These are phyloP conservation scores for Ptychobarbus kaznakovi DNA, from an alignment of 2,797 vertebrate genomes.

Conservation along the genomic window DNA sequence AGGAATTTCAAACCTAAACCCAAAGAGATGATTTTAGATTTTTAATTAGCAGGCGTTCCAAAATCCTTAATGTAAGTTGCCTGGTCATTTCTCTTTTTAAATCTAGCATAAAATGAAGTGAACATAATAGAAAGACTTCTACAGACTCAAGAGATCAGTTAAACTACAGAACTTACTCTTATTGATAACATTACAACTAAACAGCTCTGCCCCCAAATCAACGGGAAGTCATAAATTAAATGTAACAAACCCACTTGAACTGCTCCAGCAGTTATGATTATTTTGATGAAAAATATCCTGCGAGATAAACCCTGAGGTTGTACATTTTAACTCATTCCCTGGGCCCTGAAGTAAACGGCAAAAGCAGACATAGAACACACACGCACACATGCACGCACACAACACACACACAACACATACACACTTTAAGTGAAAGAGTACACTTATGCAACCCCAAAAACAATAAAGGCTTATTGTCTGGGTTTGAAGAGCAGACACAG, in stretches of 20 bases:
- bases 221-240: constrained; percentile 42
- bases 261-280: constrained; percentile 48
- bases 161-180: neutral
- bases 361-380: constrained; percentile 66
- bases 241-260: constrained; percentile 36
- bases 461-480: constrained; percentile 69
- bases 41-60: neutral
- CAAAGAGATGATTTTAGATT: constrained; percentile 14
- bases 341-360: constrained; percentile 61
- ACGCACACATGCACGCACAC: neutral
- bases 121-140: neutral
- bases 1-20: neutral
- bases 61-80: constrained; percentile 2
- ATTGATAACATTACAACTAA: constrained; percentile 36
- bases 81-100: neutral
- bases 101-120: neutral
- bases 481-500: constrained; percentile 64
- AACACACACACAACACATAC: constrained; percentile 40
- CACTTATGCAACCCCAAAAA: constrained; percentile 61
- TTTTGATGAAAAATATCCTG: constrained; percentile 62
- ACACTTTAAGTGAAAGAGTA: constrained; percentile 63
- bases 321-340: constrained; percentile 59
- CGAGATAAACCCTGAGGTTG: constrained; percentile 56
- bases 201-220: constrained; percentile 30
- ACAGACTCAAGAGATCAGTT: constrained; percentile 14